These are phyloP conservation scores for Poeciliopsis turneri DNA, from an alignment of 2,797 vertebrate species.

Conservation along the genomic window DNA sequence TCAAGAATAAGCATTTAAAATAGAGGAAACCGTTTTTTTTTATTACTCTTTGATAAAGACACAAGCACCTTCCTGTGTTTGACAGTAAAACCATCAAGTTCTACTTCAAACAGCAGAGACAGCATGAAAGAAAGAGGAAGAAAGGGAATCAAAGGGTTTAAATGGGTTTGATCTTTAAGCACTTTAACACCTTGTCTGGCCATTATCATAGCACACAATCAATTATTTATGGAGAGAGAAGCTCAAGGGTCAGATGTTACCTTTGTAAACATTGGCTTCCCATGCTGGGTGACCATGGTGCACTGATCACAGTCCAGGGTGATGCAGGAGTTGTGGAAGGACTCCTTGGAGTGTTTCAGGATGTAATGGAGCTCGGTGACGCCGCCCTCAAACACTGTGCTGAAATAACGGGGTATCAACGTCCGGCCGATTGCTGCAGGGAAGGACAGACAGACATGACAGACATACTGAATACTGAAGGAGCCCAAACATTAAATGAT, in stretches of 20 bases:
- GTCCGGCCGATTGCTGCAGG: constrained; percentile 95
- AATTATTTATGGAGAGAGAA: constrained; percentile 62
- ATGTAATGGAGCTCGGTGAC: constrained; percentile 98
- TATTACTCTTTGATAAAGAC: not conserved
- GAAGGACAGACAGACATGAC: constrained; percentile 35
- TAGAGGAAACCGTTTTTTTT: not conserved
- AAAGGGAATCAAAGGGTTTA: constrained; percentile 45
- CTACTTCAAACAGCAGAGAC: constrained; percentile 10
- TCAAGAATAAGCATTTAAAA: not conserved
- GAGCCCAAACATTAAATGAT: not conserved
- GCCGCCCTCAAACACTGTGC: constrained; percentile 98
- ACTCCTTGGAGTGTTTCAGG: constrained; percentile 99
- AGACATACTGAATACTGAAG: constrained; percentile 20
- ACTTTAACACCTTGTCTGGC: constrained; percentile 47
- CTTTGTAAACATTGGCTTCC: constrained; percentile 99
- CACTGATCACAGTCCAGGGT: constrained; percentile 99
- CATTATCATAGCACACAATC: constrained; percentile 63
- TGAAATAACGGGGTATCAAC: constrained; percentile 98
- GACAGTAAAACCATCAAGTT: not conserved
- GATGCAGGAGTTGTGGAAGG: constrained; percentile 99
- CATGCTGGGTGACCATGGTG: constrained; percentile 98
- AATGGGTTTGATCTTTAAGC: constrained; percentile 67
- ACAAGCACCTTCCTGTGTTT: constrained; percentile 1
- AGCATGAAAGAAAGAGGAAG: not conserved
- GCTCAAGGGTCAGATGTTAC: constrained; percentile 74